Evolutionary conservation across 1,140 invertebrate genomes (phyloP), one percentile per base, ranked within the genome.

Genomic region (Spodoptera frugiperda): DNA sequence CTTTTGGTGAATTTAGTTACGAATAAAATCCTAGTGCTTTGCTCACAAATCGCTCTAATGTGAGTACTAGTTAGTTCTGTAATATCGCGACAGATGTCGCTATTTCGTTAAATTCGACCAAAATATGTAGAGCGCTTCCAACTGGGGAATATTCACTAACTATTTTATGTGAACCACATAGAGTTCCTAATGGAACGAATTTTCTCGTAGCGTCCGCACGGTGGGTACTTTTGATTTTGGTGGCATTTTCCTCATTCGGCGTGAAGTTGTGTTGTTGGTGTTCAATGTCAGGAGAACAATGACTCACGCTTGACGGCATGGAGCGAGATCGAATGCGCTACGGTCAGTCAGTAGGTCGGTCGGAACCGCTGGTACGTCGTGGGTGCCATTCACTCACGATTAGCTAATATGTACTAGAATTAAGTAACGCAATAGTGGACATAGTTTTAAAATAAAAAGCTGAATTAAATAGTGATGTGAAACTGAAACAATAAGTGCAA

Each of bases 401-500:
- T 74, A 74, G 46, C 46, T 63, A 75, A 44, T 39, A 65, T 75
- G 48, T 63, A 21, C 57, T 65, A 75, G 30, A 65, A 59, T 54
- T 65, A 65, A 75, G 46, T 75, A 73, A 73, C 54, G 46, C 25
- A 49, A 33, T 53, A 63, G 59, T 65, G 72, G 17, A 46, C 19
- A 75, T 75, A 65, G 39, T 73, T 73, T 73, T 30, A 61, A 57
- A 74, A 5, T 44, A 46, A 39, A 79, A 74, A 74, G 74, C 51
- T 75, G 76, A 59, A 59, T 73, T 46, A 77, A 79, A 80, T 53
- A 84, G 82, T 80, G 78, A 84, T 79, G 76, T 81, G 77, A 83
- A 48, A 77, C 59, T 74, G 55, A 53, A 39, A 54, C 21, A 44
- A 55, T 55, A 55, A 71, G 68, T 71, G 68, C 46, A 30, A 25